Conservation (phyloP, 2,113 vertebrate genomes). For the Phrynocephalus versicolor region DNA sequence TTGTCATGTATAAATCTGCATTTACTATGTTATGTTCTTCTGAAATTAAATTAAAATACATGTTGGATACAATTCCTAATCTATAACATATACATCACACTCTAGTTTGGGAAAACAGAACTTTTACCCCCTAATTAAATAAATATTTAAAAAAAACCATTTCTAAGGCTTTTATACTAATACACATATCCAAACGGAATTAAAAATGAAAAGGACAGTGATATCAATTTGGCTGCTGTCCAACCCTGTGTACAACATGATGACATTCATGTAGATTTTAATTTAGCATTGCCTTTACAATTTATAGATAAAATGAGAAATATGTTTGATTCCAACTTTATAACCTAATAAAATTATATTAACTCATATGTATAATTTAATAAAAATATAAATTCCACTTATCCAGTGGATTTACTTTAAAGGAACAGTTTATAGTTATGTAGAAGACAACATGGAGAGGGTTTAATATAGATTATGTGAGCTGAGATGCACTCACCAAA, state of each 20-base stretch:
- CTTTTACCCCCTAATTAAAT: neutral
- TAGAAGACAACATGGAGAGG: too few relatives aligned
- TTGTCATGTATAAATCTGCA: neutral
- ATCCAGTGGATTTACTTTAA: too few relatives aligned
- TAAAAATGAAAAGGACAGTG: neutral
- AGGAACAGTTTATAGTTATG: too few relatives aligned
- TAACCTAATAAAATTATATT: neutral
- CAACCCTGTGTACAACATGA: neutral
- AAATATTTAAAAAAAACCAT: neutral
- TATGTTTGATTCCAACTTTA: neutral
- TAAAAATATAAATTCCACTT: too few relatives aligned
- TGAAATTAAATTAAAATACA: neutral
- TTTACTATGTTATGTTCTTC: neutral
- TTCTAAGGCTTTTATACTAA: neutral
- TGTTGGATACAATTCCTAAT: neutral
- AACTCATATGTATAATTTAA: too few relatives aligned
- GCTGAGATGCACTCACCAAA: too few relatives aligned
- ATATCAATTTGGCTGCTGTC: neutral
- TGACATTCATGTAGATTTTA: rapidly evolving
- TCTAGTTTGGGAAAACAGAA: neutral
- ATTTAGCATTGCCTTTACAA: neutral
- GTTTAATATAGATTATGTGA: too few relatives aligned
- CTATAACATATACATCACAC: neutral
- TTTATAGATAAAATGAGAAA: neutral
- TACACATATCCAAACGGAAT: neutral